Conservation (phyloP, 2,113 vertebrate genomes). For the Chionis minor region DNA sequence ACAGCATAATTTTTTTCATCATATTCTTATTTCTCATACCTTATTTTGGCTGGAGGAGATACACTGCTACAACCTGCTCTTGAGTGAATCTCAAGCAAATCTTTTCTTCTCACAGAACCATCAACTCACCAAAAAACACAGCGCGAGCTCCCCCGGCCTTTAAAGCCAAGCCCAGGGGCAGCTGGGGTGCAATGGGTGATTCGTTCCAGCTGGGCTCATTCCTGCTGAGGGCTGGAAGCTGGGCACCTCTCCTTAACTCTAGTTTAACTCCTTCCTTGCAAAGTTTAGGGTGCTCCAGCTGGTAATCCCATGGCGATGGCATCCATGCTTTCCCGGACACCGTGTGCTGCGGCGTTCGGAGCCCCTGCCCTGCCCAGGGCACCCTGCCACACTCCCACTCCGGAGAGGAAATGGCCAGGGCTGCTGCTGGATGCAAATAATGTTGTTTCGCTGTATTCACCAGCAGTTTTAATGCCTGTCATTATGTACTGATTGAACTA, state of each 20-base stretch:
- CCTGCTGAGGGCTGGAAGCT: background rate
- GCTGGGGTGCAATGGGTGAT: background rate
- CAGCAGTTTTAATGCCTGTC: background rate
- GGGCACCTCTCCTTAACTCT: background rate
- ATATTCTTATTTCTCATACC: background rate
- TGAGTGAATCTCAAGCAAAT: fast-evolving
- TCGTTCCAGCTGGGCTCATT: background rate
- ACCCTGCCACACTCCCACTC: background rate
- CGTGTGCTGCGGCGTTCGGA: fast-evolving
- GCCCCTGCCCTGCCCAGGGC: background rate
- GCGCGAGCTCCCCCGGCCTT: fast-evolving
- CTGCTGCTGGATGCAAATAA: background rate
- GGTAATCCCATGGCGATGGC: fast-evolving
- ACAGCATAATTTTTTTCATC: fast-evolving
- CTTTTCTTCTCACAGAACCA: background rate
- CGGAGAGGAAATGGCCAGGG: background rate
- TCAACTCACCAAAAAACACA: fast-evolving
- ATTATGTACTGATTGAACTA: conserved; percentile 22
- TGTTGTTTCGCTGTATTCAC: background rate
- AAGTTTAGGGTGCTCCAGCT: no score
- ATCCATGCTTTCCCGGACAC: fast-evolving
- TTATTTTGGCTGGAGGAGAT: background rate
- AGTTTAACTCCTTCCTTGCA: background rate
- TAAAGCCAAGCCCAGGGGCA: background rate
- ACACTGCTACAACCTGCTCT: fast-evolving